Percentiles rank a stretch among this genome's conserved stretches.
These are phyloP conservation scores for Cryptops parisi DNA, from an alignment of 2,888 invertebrate genomes.

Conservation along the genomic window DNA sequence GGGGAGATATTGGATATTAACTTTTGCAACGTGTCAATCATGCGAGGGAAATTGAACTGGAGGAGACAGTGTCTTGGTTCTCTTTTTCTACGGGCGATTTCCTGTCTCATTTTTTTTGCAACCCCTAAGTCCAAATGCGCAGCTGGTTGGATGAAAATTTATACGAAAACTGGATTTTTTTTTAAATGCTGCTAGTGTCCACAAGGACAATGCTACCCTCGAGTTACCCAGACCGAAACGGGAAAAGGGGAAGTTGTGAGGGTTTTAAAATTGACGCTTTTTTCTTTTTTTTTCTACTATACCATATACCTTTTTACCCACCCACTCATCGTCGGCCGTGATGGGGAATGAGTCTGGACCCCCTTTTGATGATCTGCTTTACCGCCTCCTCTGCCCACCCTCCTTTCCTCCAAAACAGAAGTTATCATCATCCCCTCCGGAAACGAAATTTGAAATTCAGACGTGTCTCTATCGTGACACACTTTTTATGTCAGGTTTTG, in stretches of 20 bases:
- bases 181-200: constrained; percentile 1
- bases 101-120: neutral
- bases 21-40: neutral
- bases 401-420: neutral
- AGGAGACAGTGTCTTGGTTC: no score
- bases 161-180: constrained; percentile 12
- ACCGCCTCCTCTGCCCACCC: neutral
- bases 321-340: neutral
- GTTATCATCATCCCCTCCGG: neutral
- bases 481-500: no score
- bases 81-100: no score
- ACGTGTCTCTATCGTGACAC: no score
- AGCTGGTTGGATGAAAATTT: constrained; percentile 8
- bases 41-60: neutral
- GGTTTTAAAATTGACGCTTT: no score
- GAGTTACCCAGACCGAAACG: neutral
- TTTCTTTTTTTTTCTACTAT: no score
- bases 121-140: neutral
- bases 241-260: neutral
- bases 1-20: no score
- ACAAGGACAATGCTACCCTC: neutral
- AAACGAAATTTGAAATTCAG: neutral
- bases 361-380: neutral
- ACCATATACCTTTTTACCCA: neutral
- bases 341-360: neutral